A percentile compares a stretch with the other conserved stretches of the same genome.
Evolutionary conservation across 2,888 invertebrate species (phyloP).

Genomic region (Drosophila testacea): DNA sequence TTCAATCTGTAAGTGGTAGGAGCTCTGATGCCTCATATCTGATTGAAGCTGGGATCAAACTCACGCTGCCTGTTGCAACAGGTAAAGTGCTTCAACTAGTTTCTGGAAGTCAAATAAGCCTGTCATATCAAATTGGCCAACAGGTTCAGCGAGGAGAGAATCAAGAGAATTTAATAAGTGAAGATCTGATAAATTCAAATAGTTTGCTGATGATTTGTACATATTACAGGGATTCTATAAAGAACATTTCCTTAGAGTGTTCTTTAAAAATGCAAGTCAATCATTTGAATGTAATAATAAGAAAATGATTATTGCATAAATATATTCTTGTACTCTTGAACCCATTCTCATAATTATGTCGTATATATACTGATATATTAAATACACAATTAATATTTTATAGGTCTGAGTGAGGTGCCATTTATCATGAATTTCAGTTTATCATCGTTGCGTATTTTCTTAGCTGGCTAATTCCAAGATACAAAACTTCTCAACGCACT

Average conservation of each 20-base stretch:
- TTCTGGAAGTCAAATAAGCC: slow-evolving; percentile 50
- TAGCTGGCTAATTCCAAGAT: slow-evolving; percentile 78
- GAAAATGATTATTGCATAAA: no score
- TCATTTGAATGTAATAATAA: no score
- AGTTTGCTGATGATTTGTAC: not conserved
- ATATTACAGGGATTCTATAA: not conserved
- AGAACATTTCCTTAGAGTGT: no score
- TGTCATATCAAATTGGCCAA: slow-evolving; percentile 45
- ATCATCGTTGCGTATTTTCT: slow-evolving; percentile 49
- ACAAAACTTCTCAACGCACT: slow-evolving; percentile 67
- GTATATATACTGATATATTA: slow-evolving; percentile 4
- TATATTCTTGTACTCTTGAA: not conserved
- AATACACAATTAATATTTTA: slow-evolving; percentile 16
- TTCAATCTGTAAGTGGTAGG: slow-evolving; percentile 56
- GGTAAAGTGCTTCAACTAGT: slow-evolving; percentile 64
- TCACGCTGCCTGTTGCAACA: slow-evolving; percentile 37
- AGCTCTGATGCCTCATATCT: slow-evolving; percentile 52
- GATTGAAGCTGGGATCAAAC: slow-evolving; percentile 49
- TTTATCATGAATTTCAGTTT: slow-evolving; percentile 54
- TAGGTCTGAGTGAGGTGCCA: slow-evolving; percentile 13
- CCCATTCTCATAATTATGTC: not conserved
- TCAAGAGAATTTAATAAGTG: slow-evolving; percentile 7
- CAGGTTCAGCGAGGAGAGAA: slow-evolving; percentile 34
- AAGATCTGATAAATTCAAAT: slow-evolving; percentile 7
- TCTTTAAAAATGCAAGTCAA: no score